A percentile compares a stretch with the other conserved stretches of the same genome.
phyloP scores from a whole-genome alignment of 2,888 invertebrate genomes.

The Tenthredo scrophulariae region DNA sequence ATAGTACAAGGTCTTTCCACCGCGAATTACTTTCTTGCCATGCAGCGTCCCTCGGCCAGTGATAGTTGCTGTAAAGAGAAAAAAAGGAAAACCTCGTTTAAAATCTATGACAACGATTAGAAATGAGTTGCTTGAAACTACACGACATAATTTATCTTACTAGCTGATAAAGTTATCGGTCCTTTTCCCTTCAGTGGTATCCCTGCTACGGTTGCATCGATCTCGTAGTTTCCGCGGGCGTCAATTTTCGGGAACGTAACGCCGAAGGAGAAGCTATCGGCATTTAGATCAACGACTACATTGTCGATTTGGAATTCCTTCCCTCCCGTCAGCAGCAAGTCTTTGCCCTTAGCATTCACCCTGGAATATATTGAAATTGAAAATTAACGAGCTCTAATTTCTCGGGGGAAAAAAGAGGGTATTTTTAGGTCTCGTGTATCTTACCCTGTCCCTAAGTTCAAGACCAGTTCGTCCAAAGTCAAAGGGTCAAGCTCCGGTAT shows the following conservation, averaged over 20 bases:
- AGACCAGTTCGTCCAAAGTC: neutral
- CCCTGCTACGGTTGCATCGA: neutral
- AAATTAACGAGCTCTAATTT: neutral
- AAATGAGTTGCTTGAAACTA: neutral
- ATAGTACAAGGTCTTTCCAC: constrained; percentile 2
- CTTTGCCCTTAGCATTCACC: constrained; percentile 8
- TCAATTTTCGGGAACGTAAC: neutral
- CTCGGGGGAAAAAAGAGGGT: too few species aligned
- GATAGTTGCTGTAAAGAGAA: neutral
- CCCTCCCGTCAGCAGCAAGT: neutral
- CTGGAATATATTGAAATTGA: neutral
- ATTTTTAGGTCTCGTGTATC: neutral
- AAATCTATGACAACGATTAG: neutral
- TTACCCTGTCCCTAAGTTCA: constrained; percentile 42
- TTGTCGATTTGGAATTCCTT: neutral
- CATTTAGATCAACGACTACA: constrained; percentile 75
- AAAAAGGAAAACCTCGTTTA: neutral
- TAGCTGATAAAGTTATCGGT: neutral
- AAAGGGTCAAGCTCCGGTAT: constrained; percentile 11
- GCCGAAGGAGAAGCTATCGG: neutral
- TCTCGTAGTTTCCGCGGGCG: neutral
- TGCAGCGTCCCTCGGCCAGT: constrained; percentile 55
- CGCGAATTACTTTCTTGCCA: constrained; percentile 1
- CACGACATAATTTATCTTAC: neutral
- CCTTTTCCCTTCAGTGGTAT: constrained; percentile 27